Evolutionary conservation across 2,888 invertebrate species (phyloP), one percentile per base, ranked within the genome.

Genomic region (Nephrotoma flavescens): DNA sequence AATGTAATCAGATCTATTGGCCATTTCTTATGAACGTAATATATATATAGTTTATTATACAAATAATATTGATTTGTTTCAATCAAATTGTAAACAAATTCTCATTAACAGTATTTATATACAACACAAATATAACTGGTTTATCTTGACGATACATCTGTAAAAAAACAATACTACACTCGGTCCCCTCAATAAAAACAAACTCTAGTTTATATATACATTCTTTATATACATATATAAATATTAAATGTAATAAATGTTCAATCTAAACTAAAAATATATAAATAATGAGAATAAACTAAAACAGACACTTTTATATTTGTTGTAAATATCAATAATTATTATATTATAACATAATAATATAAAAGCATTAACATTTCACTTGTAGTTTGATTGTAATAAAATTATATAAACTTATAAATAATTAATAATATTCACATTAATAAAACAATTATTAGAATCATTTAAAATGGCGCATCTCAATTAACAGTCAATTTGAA

Each of bases 261-360:
- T 71, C 71, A 71, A 31, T 71, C 71, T 71, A 84, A 84, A 42
- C 42, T 42, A 84, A 84, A n/a, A 84, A 84, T 42, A 84, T 84
- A 84, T 41, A 83, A 41, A 41, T 83, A 84, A 84, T 84, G 84
- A 84, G 41, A 84, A 84, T 84, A 84, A 84, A 84, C 15, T 42
- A 84, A 19, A 42, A 12, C 84, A 42, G n/a, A 41, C 6, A 84
- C 84, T 84, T 84, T 84, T 84, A 84, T 84, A 84, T 84, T 84
- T 84, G 84, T 84, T 84, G 84, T 84, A 84, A 84, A 84, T 84
- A 84, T 84, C 42, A 84, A 31, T 71, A 71, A 47, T 47, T 71
- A 57, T n/a, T 52, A 57, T 57, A 57, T 31, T 57, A 19, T 57
- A 31, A 57, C 52, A 57, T 57, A 57, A 47, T 47, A 47, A 71